A percentile compares a stretch with the other conserved stretches of the same genome.
These are phyloP conservation scores for Grammatotria lemairii DNA, from an alignment of 2,113 vertebrate genomes.

Conservation along the genomic window DNA sequence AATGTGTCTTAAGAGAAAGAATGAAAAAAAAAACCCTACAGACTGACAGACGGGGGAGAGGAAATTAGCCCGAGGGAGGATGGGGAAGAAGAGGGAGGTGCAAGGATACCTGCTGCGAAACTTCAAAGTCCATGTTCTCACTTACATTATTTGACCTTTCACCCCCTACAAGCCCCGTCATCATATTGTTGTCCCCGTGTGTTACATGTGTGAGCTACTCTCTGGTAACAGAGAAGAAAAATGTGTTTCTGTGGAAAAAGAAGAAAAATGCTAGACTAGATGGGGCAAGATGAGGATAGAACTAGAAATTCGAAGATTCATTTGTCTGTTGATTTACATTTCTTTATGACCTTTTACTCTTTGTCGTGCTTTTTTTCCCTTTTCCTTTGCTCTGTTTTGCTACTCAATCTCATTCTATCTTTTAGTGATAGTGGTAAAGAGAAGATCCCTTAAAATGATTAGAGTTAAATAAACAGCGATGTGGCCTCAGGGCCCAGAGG, in stretches of 20 bases:
- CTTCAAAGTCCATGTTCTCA: constrained; percentile 67
- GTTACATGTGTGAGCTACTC: not conserved
- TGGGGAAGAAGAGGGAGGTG: constrained; percentile 10
- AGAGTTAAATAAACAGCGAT: constrained; percentile 57
- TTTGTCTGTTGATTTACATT: not conserved
- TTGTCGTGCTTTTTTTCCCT: not conserved
- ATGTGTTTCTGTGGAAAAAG: not conserved
- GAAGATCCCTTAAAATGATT: constrained; percentile 65
- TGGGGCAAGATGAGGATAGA: not conserved
- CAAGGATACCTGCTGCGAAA: constrained; percentile 47
- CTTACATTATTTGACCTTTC: constrained; percentile 60
- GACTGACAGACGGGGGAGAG: not conserved
- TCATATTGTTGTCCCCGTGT: constrained; percentile 19
- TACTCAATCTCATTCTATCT: constrained; percentile 18
- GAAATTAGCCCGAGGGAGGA: constrained; percentile 24
- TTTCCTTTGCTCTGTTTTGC: not conserved
- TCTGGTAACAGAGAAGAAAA: not conserved
- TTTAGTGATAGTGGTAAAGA: constrained; percentile 34
- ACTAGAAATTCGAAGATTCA: not conserved
- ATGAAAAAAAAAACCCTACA: accelerated
- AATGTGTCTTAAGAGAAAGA: not conserved
- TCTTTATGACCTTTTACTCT: not conserved
- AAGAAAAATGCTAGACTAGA: not conserved
- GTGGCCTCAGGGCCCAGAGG: constrained; percentile 46
- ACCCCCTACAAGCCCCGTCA: constrained; percentile 17